phyloP scores from a whole-genome alignment of 2,888 invertebrate genomes.

The Lumbricus terrestris region DNA sequence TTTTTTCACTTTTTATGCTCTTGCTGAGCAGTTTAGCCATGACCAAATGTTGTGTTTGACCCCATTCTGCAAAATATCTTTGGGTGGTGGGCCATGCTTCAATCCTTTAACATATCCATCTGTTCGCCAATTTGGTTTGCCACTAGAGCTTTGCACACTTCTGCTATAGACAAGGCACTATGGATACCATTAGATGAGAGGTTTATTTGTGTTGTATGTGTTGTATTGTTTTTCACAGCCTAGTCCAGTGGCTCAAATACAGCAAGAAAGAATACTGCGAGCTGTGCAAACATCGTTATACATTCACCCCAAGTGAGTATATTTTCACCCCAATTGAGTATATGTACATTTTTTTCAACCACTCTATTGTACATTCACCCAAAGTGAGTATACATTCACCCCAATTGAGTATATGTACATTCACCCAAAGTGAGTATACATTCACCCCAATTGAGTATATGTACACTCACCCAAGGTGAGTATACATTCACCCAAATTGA shows the following conservation, averaged over 20 bases:
- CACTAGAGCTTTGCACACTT: no score
- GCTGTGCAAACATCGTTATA: slow-evolving; percentile 92
- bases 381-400: slow-evolving; percentile 72
- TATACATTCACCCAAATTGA: slow-evolving; percentile 63
- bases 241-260: slow-evolving; percentile 98
- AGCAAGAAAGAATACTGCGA: slow-evolving; percentile 98
- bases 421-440: no score
- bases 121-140: no score
- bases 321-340: slow-evolving; percentile 27
- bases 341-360: no score
- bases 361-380: no score
- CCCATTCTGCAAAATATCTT: no score
- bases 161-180: background rate
- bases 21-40: no score
- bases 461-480: slow-evolving; percentile 89
- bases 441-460: slow-evolving; percentile 55
- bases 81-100: no score
- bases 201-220: background rate
- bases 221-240: slow-evolving; percentile 61
- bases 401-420: no score
- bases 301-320: slow-evolving; percentile 82
- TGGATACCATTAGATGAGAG: background rate
- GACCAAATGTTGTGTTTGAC: no score
- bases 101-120: no score
- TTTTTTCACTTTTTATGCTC: no score